Base-by-base conservation (phyloP, 2,797 vertebrate species). In the Lerista edwardsae region DNA sequence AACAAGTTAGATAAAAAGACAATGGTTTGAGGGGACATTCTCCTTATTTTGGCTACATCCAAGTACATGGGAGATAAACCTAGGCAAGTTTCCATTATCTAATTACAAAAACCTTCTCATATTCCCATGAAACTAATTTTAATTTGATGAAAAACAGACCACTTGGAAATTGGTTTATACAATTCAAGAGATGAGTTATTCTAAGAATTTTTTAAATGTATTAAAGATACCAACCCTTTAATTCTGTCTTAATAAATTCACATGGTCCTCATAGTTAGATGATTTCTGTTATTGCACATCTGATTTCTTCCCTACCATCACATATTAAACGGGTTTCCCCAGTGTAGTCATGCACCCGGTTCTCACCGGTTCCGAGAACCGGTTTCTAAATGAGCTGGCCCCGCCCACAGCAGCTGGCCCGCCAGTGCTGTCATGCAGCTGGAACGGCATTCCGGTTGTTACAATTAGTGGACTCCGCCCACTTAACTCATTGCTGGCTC, bases 81-180 rank as follows among this genome's bases (percentile, higher is more conserved):
- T 87, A 90, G 91, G 93, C 91, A 93, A 92, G 94, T 92, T 95
- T 94, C 94, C 93, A 95, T 94, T 94, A 94, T 94, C 94, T 95
- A 95, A 95, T 95, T 95, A 95, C 93, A 94, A 94, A 94, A 95
- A 90, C 93, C 89, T 92, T 88, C 89, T 91, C 86, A 75, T 92
- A 94, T 95, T 95, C 94, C 94, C 95, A 94, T 94, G 94, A 93
- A 96, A 94, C 93, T 94, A 92, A 95, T 95, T 95, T 94, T 95
- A 91, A 93, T 92, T 91, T 95, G 93, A 96, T 94, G 91, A 92
- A 95, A 96, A 95, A 25, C 94, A 95, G 93, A 84, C 93, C 92
- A 92, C 84, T 92, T 93, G 88, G 93, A 94, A 95, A 93, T 91
- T 91, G 91, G 88, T 94, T 94, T 91, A 91, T 94, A 81, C 0